These are phyloP conservation scores for Alfaro cultratus DNA, from an alignment of 2,797 vertebrate genomes.

Conservation along the genomic window DNA sequence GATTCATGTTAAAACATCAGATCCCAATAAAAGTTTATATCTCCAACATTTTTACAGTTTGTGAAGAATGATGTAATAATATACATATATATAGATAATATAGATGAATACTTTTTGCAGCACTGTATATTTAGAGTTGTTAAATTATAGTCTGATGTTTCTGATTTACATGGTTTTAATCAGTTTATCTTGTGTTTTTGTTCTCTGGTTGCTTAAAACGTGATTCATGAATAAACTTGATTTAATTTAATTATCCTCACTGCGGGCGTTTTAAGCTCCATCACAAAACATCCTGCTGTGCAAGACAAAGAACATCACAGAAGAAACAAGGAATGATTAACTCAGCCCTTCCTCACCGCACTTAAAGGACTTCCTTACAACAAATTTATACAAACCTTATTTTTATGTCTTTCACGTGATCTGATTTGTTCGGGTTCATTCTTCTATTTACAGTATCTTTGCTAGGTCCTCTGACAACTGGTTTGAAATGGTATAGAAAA, in stretches of 20 bases:
- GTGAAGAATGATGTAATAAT: not conserved
- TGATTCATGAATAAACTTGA: constrained; percentile 12
- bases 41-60: not conserved
- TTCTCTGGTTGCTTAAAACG: constrained; percentile 1
- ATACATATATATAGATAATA: not conserved
- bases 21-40: not conserved
- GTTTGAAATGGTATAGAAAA: not conserved
- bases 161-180: not conserved
- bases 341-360: not conserved
- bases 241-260: constrained; percentile 18
- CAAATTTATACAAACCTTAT: not conserved
- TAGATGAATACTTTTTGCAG: not conserved
- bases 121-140: not conserved
- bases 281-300: constrained; percentile 16
- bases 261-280: constrained; percentile 8
- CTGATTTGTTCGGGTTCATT: not conserved
- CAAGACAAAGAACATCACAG: not conserved
- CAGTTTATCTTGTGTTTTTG: not conserved
- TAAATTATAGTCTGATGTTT: not conserved
- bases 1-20: not conserved
- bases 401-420: not conserved
- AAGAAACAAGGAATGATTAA: constrained; percentile 17
- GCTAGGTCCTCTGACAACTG: not conserved
- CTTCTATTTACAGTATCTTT: not conserved
- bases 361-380: not conserved